Base-by-base conservation (phyloP, 2,888 invertebrate genomes). In the Eristalis tenax region DNA sequence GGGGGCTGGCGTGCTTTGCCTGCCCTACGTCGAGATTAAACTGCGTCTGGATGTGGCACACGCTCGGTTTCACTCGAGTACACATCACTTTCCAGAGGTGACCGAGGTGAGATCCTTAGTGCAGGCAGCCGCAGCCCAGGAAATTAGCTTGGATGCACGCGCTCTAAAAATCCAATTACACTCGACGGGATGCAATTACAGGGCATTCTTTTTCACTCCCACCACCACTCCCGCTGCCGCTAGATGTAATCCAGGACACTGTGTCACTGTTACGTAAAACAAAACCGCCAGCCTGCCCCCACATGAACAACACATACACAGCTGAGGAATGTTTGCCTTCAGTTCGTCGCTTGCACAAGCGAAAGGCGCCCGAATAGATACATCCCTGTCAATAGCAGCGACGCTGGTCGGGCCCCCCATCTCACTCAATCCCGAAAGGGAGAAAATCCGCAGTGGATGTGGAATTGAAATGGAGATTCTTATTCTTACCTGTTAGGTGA, bases 221-320 rank as follows among this genome's bases (percentile, higher is more conserved):
- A 57, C 26, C 32, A 28, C 50, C 50, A 57, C 26, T 56, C 43
- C 26, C 26, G 5, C 59, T 59, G 40, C 65, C 69, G 71, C 66
- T 15, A 50, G 71, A 83, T 78, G 50, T 82, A 83, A 87, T 87
- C 83, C 87, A 87, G 87, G 87, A 87, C 87, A 87, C 83, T 83
- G 22, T 83, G 87, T 87, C 87, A 83, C 50, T 83, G 87, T 87
- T 87, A 87, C 87, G 83, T 87, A 87, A 87, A 83, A n/a, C 50
- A 50, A 50, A 50, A 50, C 43, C 43, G 3, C 4, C 43, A n/a
- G 18, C 15, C 18, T 59, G n/a, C 59, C 74, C 77, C 70, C 15
- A 65, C 78, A 86, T 23, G 56, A 65, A 35, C 50, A 15, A 35
- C 68, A 75, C 38, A 79, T 76, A 87, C 66, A 76, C 70, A 74